Evolutionary conservation across 1,140 invertebrate species (phyloP), one percentile per base, ranked within the genome.

Genomic region (Himalopsyche phryganea): DNA sequence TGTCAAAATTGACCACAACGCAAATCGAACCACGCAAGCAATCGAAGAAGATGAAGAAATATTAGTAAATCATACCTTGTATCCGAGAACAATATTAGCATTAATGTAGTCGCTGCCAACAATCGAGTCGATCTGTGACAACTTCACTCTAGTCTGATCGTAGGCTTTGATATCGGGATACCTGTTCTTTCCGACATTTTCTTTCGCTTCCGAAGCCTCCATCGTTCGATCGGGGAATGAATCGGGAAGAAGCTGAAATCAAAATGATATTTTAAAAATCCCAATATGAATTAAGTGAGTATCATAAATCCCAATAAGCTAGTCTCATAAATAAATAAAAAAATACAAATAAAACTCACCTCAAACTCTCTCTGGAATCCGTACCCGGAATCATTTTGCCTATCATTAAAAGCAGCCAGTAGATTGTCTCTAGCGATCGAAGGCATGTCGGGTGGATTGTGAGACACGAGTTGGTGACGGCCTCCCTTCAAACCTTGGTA

Each of bases 151-250:
- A 6, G 92, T 96, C 75, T 97, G 93, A 77, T 97, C 93, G 70
- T 94, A 94, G 1, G 89, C 88, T 72, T 93, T 93, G 56, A 94
- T 93, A 66, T 93, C 91, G 0, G 91, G 91, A 69, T 94, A 92
- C 17, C 89, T 79, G 77, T 94, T 93, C 73, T 93, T 93, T 47
- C 85, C 84, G 9, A 87, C 74, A 75, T 97, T 97, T 72, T 95
- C 91, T n/a, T 89, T 81, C 20, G 86, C 80, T 67, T 95, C 92
- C 0, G 91, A 92, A 14, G 91, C 87, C 63, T 89, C 81, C 0
- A 90, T 92, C 0, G 91, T 94, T 9, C 92, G 78, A 73, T 95
- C 92, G 20, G 85, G 85, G 70, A 93, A 94, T 44, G 88, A 81
- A 67, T 94, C 92, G 0, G 92, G 92, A 10, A 94, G 72, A 65